Conservation (phyloP, 2,113 vertebrate species). For the Neopipo cinnamomea region DNA sequence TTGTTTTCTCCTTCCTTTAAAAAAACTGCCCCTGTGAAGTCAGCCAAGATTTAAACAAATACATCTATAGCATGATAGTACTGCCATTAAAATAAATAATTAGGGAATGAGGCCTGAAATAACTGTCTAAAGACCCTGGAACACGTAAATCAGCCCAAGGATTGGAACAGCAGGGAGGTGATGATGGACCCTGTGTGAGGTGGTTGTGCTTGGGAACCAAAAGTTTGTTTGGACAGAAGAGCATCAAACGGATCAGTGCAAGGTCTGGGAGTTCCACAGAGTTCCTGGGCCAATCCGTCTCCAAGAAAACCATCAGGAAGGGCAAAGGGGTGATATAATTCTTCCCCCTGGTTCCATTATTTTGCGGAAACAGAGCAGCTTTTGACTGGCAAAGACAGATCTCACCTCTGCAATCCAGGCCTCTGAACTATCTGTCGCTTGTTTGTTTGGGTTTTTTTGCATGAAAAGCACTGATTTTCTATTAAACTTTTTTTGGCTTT, state of each 20-base stretch:
- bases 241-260: not conserved
- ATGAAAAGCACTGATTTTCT: not conserved
- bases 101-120: conserved; percentile 44
- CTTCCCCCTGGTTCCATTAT: not conserved
- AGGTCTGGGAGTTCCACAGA: not conserved
- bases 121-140: conserved; percentile 25
- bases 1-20: conserved; percentile 43
- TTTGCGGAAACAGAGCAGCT: not conserved
- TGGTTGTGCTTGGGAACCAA: not conserved
- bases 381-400: not conserved
- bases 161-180: conserved; percentile 2
- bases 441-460: not conserved
- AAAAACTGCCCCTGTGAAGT: conserved; percentile 23
- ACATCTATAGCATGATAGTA: conserved; percentile 38
- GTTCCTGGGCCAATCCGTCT: not conserved
- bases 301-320: not conserved
- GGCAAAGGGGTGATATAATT: not conserved
- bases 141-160: conserved; percentile 35
- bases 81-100: conserved; percentile 33
- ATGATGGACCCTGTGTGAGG: not conserved
- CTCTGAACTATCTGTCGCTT: not conserved
- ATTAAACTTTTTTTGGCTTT: not conserved
- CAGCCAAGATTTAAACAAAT: conserved; percentile 70
- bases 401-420: not conserved
- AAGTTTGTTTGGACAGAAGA: not conserved